Conservation (phyloP, 2,797 vertebrate species). For the Urophycis tenuis region DNA sequence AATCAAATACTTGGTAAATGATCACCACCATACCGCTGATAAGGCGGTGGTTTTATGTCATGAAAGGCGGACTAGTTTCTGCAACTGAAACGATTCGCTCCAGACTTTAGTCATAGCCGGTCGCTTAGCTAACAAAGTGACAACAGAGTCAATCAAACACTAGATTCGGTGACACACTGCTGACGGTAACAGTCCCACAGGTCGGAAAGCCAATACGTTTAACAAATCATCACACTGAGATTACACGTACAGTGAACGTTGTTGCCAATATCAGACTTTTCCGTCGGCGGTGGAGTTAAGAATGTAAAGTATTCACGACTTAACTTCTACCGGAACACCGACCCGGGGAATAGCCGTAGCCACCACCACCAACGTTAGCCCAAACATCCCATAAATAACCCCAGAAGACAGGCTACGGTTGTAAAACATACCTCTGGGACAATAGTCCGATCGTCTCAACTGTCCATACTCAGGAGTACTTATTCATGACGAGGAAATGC, state of each 20-base stretch:
- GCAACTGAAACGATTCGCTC: background rate
- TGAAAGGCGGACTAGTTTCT: background rate
- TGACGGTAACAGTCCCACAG: background rate
- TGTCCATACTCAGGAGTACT: slow-evolving; percentile 38
- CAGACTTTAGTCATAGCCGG: background rate
- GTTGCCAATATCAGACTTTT: background rate
- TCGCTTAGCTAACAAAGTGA: slow-evolving; percentile 2
- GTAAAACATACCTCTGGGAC: slow-evolving; percentile 42
- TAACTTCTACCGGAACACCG: slow-evolving; percentile 21
- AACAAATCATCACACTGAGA: background rate
- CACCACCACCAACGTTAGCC: slow-evolving; percentile 41
- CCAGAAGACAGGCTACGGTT: background rate
- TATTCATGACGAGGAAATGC: slow-evolving; percentile 30
- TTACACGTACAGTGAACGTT: background rate
- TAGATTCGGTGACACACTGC: background rate
- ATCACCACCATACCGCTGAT: background rate
- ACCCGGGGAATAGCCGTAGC: slow-evolving; percentile 48
- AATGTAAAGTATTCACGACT: slow-evolving; percentile 1
- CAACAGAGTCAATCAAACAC: background rate
- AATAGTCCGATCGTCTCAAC: slow-evolving; percentile 24
- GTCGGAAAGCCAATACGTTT: background rate
- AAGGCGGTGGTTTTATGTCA: background rate
- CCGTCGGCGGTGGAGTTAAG: background rate
- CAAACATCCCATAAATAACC: slow-evolving; percentile 30
- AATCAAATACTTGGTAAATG: background rate